Base-by-base conservation (phyloP, 2,888 invertebrate species). In the Eurytoma adleriae region DNA sequence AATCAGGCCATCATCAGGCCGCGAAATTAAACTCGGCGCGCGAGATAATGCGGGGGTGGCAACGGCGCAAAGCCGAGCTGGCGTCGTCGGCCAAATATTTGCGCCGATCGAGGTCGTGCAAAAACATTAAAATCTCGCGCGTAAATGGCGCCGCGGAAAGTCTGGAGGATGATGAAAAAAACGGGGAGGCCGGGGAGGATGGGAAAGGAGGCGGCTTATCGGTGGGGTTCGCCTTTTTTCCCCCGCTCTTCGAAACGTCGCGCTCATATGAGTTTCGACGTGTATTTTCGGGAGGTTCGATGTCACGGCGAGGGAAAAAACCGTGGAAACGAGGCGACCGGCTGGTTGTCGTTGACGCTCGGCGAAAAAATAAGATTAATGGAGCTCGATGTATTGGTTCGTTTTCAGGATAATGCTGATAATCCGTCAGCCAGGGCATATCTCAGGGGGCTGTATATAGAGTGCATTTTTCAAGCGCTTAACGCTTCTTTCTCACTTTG, bases 281-380 rank as follows among this genome's bases (percentile, higher is more conserved):
- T 54, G 54, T 54, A n/a, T 14, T 54, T 54, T 54, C 54, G 54
- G 14, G 14, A 40, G 40, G n/a, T 54, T 54, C 54, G 54, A 54
- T 64, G 40, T 18, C 18, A 18, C 64, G 16, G 40, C 30, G n/a
- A 16, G 64, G 40, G 40, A 7, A 14, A 40, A 40, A 40, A 18
- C n/a, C 16, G 64, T n/a, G 16, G 40, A 48, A 40, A 64, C 40
- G n/a, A 64, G 40, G 30, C 12, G n/a, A 10, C 16, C 16, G n/a
- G 10, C 64, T 14, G 18, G 40, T 64, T 64, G 27, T 62, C 27
- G 30, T 30, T 16, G 62, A 24, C 16, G 24, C 13, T 3, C 2
- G 16, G 64, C 40, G 40, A 64, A 64, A 64, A 64, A 48, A 10
- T 12, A 18, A 64, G 64, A 64, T 64, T 64, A 30, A 64, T 64